These are phyloP conservation scores for Agrotis puta DNA, from an alignment of 2,888 invertebrate species.

Conservation along the genomic window DNA sequence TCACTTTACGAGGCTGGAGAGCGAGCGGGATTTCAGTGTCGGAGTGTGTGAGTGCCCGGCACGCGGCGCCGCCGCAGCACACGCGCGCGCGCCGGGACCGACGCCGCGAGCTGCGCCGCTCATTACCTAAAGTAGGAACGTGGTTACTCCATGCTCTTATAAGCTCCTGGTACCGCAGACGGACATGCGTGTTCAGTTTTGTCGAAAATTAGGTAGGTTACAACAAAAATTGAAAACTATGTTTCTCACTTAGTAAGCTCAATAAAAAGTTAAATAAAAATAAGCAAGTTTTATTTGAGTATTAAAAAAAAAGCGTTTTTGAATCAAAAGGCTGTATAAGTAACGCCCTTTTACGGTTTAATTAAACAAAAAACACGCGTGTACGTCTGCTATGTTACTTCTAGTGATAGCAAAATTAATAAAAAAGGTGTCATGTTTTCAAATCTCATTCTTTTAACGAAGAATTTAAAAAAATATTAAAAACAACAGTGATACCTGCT, in stretches of 20 bases:
- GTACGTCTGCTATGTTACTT: conserved; percentile 46
- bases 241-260: neutral
- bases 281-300: neutral
- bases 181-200: conserved; percentile 26
- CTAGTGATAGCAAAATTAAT: conserved; percentile 53
- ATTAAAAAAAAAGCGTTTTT: neutral
- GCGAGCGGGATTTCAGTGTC: conserved; percentile 90
- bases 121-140: conserved; percentile 78
- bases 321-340: neutral
- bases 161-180: conserved; percentile 34
- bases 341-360: neutral
- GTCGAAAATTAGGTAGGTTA: neutral
- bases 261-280: neutral
- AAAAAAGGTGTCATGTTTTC: conserved; percentile 44
- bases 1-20: conserved; percentile 91
- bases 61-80: conserved; percentile 84
- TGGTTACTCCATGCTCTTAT: neutral
- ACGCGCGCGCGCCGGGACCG: conserved; percentile 88
- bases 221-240: neutral
- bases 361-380: conserved; percentile 31
- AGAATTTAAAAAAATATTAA: too few relatives aligned
- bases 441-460: conserved; percentile 22
- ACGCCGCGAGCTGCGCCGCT: conserved; percentile 87
- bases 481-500: too few relatives aligned
- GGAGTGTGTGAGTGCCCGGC: conserved; percentile 86